These are phyloP conservation scores for Callaeas wilsoni DNA, from an alignment of 2,113 vertebrate genomes.

Conservation along the genomic window DNA sequence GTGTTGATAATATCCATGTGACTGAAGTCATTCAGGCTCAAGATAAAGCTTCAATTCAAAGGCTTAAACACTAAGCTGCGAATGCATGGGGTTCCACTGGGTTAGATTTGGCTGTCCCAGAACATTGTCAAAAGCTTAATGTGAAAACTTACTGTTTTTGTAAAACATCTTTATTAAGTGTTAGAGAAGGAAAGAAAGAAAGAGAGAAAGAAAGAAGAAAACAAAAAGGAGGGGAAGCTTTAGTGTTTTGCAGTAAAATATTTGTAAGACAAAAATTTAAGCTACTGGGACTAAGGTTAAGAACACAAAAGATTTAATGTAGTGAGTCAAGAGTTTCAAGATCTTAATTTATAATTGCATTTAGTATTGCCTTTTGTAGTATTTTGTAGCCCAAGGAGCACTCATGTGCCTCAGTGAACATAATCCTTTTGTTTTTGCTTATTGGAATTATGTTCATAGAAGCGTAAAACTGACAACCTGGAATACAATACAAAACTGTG, in stretches of 20 bases:
- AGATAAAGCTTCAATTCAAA: background rate
- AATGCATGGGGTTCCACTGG: background rate
- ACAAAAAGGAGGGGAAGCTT: background rate
- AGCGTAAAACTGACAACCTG: background rate
- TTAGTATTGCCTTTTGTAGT: background rate
- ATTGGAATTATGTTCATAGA: background rate
- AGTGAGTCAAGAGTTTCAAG: background rate
- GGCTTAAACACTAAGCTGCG: background rate
- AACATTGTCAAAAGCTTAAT: background rate
- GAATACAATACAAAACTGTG: background rate
- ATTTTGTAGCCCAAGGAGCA: background rate
- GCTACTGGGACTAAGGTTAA: background rate
- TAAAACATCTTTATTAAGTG: background rate
- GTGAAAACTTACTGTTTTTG: background rate
- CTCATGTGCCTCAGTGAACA: background rate
- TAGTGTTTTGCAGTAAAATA: background rate
- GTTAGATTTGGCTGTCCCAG: background rate
- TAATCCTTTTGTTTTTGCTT: background rate
- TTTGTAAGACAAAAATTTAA: background rate
- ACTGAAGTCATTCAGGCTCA: background rate
- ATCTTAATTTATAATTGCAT: background rate
- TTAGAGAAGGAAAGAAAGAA: background rate
- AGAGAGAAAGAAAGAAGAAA: background rate
- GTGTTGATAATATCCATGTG: background rate
- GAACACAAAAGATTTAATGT: background rate